A percentile compares a stretch with the other conserved stretches of the same genome.
These are phyloP conservation scores for Notolabrus celidotus DNA, from an alignment of 2,797 vertebrate genomes.

Conservation along the genomic window DNA sequence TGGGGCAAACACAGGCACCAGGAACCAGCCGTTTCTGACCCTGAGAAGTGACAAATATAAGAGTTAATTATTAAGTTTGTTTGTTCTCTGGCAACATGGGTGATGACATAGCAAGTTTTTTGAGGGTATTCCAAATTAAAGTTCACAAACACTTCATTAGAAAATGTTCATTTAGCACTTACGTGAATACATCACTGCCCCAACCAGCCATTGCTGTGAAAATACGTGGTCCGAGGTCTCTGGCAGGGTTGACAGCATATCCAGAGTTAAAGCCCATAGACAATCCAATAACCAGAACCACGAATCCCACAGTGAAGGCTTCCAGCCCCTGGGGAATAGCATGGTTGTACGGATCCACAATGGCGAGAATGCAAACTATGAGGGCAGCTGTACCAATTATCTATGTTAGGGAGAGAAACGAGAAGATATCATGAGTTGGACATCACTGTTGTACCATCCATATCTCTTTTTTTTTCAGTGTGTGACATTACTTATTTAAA, in stretches of 20 bases:
- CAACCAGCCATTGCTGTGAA: conserved; percentile 96
- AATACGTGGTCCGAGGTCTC: conserved; percentile 95
- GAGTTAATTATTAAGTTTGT: neutral
- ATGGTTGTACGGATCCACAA: conserved; percentile 96
- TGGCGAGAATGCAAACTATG: conserved; percentile 94
- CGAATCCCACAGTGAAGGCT: conserved; percentile 97
- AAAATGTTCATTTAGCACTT: conserved; percentile 65
- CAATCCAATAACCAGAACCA: conserved; percentile 94
- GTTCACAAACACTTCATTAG: neutral
- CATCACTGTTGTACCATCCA: neutral
- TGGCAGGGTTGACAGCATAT: conserved; percentile 97
- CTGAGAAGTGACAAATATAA: conserved; percentile 72
- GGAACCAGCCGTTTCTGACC: conserved; percentile 89
- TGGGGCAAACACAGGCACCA: conserved; percentile 92
- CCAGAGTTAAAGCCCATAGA: conserved; percentile 99
- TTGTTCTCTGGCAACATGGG: neutral
- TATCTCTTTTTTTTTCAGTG: neutral
- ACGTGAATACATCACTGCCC: conserved; percentile 93
- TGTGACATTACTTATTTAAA: too few species aligned
- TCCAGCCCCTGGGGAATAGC: conserved; percentile 92
- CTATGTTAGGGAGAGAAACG: conserved; percentile 69
- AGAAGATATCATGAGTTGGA: neutral
- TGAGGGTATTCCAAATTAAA: neutral
- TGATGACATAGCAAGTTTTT: neutral
- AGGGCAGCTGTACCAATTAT: conserved; percentile 94